Percentiles rank a stretch among this genome's conserved stretches.
Conservation (phyloP, 2,113 vertebrate genomes). For the Bos taurus region DNA sequence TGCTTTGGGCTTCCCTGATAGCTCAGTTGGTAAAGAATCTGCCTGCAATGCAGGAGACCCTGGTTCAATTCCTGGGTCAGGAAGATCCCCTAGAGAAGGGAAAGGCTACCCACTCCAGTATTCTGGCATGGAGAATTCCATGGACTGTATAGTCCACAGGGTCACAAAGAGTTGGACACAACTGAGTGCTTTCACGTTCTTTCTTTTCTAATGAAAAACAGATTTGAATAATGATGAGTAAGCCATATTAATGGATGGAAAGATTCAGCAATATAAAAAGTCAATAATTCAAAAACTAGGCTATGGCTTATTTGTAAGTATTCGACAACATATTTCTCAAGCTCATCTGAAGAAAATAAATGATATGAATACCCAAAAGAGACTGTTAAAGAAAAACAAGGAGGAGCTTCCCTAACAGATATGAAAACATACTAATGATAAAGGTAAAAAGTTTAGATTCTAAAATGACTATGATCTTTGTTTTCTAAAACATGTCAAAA, state of each 20-base stretch:
- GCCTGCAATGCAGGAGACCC: not conserved
- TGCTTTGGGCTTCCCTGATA: not conserved
- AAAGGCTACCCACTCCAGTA: not conserved
- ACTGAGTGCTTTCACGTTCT: not conserved
- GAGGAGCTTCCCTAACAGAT: not conserved
- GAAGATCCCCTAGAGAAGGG: not conserved
- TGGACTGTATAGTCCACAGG: not conserved
- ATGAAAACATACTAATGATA: not conserved
- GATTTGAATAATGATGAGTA: not conserved
- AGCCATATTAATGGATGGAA: not conserved
- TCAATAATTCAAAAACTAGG: not conserved
- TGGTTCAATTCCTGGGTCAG: rapidly evolving
- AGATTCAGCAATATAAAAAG: not conserved
- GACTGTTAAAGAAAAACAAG: not conserved
- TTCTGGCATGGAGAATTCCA: not conserved
- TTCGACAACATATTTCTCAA: not conserved
- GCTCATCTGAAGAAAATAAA: not conserved
- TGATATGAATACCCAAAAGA: not conserved
- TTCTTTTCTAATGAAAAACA: not conserved
- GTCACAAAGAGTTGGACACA: not conserved
- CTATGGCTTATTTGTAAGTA: not conserved
- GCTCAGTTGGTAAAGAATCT: not conserved
- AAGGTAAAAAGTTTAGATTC: not conserved
- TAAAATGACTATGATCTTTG: not conserved
- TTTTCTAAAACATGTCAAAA: not conserved